phyloP scores from a whole-genome alignment of 35 echinoderm and acorn worm species.

The Ptychodera flava region DNA sequence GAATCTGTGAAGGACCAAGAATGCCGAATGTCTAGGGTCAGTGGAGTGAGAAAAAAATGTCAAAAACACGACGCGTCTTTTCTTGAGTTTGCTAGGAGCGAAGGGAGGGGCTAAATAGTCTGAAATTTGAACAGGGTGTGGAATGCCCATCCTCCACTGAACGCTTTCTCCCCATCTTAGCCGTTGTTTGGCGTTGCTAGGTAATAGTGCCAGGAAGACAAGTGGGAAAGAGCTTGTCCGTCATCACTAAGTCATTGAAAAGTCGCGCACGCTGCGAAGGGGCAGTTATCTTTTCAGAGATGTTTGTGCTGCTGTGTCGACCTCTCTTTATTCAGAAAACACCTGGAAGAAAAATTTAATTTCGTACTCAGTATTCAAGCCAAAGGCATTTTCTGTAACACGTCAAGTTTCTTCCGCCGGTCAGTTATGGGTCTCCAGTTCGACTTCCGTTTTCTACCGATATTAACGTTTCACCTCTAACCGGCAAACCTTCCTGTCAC shows the following conservation, averaged over 20 bases:
- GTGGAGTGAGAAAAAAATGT: background rate
- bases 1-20: too few species aligned
- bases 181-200: background rate
- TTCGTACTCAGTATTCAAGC: too few species aligned
- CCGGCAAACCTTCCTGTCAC: too few species aligned
- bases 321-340: too few species aligned
- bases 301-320: background rate
- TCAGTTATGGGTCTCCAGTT: too few species aligned
- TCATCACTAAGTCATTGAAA: background rate
- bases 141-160: background rate
- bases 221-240: background rate
- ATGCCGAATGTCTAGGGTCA: background rate
- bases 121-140: background rate
- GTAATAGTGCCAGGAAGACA: background rate
- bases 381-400: too few species aligned
- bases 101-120: background rate
- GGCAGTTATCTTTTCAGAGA: background rate
- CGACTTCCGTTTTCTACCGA: too few species aligned
- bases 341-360: too few species aligned
- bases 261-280: background rate
- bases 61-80: background rate
- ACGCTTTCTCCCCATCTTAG: background rate
- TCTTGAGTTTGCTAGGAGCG: background rate
- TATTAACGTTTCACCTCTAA: too few species aligned
- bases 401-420: too few species aligned